These are phyloP conservation scores for Cryptoprocta ferox DNA, from an alignment of 2,797 vertebrate genomes.

Conservation along the genomic window DNA sequence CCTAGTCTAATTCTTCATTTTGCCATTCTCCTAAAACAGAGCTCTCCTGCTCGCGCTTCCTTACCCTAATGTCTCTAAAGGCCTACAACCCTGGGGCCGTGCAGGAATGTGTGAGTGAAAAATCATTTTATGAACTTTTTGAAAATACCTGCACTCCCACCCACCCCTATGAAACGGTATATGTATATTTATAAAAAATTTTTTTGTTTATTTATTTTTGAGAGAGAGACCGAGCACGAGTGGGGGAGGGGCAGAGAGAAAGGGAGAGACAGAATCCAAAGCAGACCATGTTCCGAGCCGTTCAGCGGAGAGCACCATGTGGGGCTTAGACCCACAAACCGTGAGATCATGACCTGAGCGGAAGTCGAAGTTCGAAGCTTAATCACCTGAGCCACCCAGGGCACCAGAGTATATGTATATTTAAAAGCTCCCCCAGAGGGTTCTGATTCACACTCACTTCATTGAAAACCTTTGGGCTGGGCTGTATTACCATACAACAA, in stretches of 20 bases:
- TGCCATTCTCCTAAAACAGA: neutral
- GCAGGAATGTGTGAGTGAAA: neutral
- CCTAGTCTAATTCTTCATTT: neutral
- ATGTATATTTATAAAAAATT: neutral
- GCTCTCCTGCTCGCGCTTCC: neutral
- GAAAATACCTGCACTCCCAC: neutral
- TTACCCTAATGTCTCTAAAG: neutral
- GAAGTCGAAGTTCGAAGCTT: too few relatives aligned
- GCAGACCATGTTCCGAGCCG: too few relatives aligned
- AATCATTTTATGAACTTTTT: neutral
- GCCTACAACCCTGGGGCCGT: neutral
- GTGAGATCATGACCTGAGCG: too few relatives aligned
- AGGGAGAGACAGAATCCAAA: too few relatives aligned
- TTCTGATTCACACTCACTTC: slow-evolving; percentile 1
- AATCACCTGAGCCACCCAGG: too few relatives aligned
- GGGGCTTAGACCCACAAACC: too few relatives aligned
- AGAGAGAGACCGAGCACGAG: too few relatives aligned
- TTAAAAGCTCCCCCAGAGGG: neutral
- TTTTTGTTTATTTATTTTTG: too few relatives aligned
- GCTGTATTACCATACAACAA: neutral
- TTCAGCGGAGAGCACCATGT: too few relatives aligned
- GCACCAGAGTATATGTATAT: neutral
- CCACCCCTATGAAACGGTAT: neutral
- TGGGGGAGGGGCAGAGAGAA: too few relatives aligned
- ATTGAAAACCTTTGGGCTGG: neutral